These are phyloP conservation scores for Mesocricetus auratus DNA, from an alignment of 2,113 vertebrate genomes.

Conservation along the genomic window DNA sequence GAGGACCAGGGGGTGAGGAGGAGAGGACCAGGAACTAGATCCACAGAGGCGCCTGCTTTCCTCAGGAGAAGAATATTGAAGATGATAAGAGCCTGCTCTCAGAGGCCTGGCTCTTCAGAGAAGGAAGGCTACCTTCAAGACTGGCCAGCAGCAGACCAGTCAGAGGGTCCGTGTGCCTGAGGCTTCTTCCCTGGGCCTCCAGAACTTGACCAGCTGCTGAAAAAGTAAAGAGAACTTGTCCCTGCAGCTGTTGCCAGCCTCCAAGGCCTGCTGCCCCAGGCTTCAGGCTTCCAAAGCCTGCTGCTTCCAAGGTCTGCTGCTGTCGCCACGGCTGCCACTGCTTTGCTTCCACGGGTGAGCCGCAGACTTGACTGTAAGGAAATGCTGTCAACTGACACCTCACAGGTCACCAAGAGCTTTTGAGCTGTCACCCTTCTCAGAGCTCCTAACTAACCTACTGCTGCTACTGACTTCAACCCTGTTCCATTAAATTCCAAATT, in stretches of 20 bases:
- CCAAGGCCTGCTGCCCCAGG: neutral
- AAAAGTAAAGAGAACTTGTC: neutral
- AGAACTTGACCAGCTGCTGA: neutral
- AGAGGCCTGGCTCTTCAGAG: neutral
- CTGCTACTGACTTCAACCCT: neutral
- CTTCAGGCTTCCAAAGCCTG: neutral
- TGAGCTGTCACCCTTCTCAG: neutral
- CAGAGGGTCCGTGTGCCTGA: neutral
- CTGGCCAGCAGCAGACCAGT: neutral
- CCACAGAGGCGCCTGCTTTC: neutral
- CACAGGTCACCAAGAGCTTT: neutral
- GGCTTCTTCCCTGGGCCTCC: neutral
- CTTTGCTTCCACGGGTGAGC: neutral
- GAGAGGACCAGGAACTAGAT: neutral
- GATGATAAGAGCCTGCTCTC: neutral
- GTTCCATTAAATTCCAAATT: neutral
- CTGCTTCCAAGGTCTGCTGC: neutral
- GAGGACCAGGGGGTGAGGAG: neutral
- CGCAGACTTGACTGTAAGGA: neutral
- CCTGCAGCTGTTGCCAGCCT: too few species aligned
- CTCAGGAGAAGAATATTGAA: neutral
- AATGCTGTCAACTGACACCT: neutral
- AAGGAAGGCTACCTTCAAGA: neutral
- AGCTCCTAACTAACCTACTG: neutral
- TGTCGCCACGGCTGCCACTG: fast-evolving